Evolutionary conservation across 2,888 invertebrate genomes (phyloP).

Genomic region (Lathronympha strigana): DNA sequence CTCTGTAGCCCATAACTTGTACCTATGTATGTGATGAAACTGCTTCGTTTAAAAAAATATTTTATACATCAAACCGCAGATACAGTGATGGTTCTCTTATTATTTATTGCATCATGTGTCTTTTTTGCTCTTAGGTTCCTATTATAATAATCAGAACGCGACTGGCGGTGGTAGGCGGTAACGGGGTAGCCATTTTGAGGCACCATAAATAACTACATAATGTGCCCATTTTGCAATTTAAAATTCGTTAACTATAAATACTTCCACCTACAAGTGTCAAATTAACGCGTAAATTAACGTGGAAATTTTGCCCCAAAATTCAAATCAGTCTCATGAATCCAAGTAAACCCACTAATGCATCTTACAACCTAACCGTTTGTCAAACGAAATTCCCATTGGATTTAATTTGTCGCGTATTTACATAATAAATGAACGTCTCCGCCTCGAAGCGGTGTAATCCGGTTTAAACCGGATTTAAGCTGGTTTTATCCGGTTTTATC

Average conservation of each 20-base stretch:
- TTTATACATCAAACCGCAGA: too few relatives aligned
- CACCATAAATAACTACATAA: not conserved
- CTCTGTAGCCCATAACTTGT: too few relatives aligned
- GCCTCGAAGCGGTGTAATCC: constrained; percentile 74
- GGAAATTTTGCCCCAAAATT: constrained; percentile 18
- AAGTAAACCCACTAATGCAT: constrained; percentile 58
- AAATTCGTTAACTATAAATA: not conserved
- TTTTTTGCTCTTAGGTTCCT: too few relatives aligned
- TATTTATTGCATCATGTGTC: too few relatives aligned
- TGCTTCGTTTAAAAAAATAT: too few relatives aligned
- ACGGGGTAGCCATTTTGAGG: too few relatives aligned
- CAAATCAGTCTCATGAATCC: constrained; percentile 32
- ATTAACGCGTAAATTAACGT: constrained; percentile 2
- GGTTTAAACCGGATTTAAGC: constrained; percentile 67
- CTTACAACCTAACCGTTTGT: constrained; percentile 71
- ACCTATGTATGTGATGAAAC: too few relatives aligned
- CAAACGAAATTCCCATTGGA: constrained; percentile 80
- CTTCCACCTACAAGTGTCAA: constrained; percentile 12
- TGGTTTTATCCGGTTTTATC: constrained; percentile 81
- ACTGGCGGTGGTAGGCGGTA: too few relatives aligned
- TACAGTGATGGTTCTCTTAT: too few relatives aligned
- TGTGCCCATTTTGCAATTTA: not conserved
- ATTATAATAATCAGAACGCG: too few relatives aligned
- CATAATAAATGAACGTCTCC: constrained; percentile 82
- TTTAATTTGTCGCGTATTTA: constrained; percentile 84